Percentiles rank a stretch among this genome's conserved stretches.
Conservation (phyloP, 2,797 vertebrate species). For the Premnoplex brunnescens region DNA sequence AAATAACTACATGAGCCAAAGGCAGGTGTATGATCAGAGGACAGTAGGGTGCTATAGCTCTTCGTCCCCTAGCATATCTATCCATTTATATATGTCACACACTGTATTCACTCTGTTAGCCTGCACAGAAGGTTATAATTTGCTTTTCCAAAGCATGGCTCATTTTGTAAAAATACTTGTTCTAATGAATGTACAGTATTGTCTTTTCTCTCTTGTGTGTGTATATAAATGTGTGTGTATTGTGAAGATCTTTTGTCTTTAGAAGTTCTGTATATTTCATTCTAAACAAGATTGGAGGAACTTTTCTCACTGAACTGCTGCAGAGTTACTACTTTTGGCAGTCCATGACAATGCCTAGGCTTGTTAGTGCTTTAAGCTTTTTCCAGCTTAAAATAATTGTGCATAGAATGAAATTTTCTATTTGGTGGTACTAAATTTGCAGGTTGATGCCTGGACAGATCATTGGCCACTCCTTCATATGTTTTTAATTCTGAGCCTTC, state of each 20-base stretch:
- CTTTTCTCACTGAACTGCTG: not conserved
- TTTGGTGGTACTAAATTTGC: not conserved
- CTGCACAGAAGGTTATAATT: not conserved
- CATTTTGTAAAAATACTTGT: not conserved
- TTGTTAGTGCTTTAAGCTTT: not conserved
- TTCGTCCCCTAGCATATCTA: not conserved
- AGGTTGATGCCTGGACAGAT: not conserved
- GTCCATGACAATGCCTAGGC: not conserved
- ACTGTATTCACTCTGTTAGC: not conserved
- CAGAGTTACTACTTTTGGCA: not conserved
- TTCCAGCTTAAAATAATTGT: not conserved
- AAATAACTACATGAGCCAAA: not conserved
- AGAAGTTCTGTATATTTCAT: not conserved
- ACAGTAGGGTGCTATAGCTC: not conserved
- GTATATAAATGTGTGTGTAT: not conserved
- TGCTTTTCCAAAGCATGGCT: not conserved
- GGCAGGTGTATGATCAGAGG: not conserved
- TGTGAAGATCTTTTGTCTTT: not conserved
- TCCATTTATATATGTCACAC: not conserved
- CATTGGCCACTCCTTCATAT: accelerated
- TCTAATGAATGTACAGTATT: not conserved
- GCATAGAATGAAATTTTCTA: not conserved
- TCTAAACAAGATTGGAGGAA: not conserved
- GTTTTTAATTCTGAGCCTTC: not conserved
- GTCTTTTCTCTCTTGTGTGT: not conserved